Conservation (phyloP, 53 echinoderm and acorn worm genomes). For the Paracentrotus lividus region DNA sequence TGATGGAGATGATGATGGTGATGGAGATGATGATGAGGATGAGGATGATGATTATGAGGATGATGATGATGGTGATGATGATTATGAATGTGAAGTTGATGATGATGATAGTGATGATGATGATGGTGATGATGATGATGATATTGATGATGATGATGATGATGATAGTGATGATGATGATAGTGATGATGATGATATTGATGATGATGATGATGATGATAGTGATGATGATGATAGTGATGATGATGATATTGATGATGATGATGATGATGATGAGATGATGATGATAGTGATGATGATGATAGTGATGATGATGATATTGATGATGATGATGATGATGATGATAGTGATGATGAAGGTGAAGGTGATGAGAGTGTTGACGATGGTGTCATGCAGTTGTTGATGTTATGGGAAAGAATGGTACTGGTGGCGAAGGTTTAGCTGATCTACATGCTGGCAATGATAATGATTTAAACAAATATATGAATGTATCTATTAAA, state of each 20-base stretch:
- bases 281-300: slow-evolving; percentile 38
- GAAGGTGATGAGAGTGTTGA: not conserved
- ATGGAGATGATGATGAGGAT: not conserved
- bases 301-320: not conserved
- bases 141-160: not conserved
- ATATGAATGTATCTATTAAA: too few species aligned
- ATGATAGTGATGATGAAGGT: slow-evolving; percentile 5
- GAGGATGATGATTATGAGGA: not conserved
- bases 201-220: not conserved
- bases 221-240: not conserved
- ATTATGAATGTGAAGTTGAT: not conserved
- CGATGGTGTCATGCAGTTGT: not conserved
- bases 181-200: not conserved
- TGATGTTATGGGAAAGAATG: not conserved
- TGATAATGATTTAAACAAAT: not conserved
- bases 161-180: not conserved
- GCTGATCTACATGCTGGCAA: not conserved
- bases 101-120: not conserved
- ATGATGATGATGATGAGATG: not conserved
- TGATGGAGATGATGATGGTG: not conserved
- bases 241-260: not conserved
- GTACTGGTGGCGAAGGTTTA: not conserved
- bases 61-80: not conserved
- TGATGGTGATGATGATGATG: not conserved
- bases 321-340: slow-evolving; percentile 19